Evolutionary conservation across 2,113 vertebrate genomes (phyloP).

Genomic region (Neofelis nebulosa): DNA sequence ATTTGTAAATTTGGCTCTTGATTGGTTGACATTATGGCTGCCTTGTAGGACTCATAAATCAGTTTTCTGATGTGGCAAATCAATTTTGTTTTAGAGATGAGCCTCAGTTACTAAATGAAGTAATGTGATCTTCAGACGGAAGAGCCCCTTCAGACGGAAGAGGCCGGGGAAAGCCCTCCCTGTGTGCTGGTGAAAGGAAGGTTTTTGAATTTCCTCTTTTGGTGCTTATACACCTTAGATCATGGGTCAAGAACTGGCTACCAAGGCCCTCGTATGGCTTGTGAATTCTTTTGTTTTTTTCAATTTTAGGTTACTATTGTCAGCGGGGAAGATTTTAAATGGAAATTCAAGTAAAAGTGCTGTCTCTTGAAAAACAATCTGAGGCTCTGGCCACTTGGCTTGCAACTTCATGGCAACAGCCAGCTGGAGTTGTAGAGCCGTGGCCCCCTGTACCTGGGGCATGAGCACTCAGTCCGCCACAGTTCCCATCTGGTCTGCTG

Average conservation of each 20-base stretch:
- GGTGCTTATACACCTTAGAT: background rate
- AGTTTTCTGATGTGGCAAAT: conserved; percentile 55
- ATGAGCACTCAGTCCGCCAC: accelerated
- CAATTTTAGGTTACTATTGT: background rate
- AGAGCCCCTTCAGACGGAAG: background rate
- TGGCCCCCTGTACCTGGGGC: accelerated
- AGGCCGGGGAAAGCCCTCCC: background rate
- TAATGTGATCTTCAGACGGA: background rate
- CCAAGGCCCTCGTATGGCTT: background rate
- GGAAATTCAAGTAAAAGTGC: background rate
- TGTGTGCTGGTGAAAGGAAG: background rate
- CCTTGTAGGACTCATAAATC: conserved; percentile 41
- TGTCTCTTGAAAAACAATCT: background rate
- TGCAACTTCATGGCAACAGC: background rate
- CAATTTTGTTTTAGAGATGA: conserved; percentile 17
- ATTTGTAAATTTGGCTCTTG: conserved; percentile 60
- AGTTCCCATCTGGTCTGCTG: background rate
- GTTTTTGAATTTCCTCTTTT: background rate
- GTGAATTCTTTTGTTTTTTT: background rate
- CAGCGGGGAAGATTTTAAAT: background rate
- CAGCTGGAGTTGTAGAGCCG: background rate
- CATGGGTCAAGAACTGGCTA: background rate
- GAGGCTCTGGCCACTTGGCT: background rate
- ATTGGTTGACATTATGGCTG: conserved; percentile 45
- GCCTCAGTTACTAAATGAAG: background rate